These are phyloP conservation scores for Phalacrocorax brasilianus DNA, from an alignment of 2,113 vertebrate genomes.

Conservation along the genomic window DNA sequence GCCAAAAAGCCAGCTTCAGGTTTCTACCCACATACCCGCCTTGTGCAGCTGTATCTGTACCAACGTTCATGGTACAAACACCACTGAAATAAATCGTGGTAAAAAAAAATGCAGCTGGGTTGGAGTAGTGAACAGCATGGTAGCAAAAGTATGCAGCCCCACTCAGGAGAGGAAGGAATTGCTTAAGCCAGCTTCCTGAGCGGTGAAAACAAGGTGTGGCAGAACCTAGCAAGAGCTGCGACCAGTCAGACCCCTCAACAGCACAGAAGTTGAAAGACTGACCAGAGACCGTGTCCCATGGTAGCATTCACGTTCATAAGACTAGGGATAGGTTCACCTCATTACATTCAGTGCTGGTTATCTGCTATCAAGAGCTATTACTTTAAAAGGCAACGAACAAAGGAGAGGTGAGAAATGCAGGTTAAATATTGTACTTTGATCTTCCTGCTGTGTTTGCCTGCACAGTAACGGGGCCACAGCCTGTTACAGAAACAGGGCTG, in stretches of 20 bases:
- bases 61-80: fast-evolving
- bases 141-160: background rate
- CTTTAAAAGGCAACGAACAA: background rate
- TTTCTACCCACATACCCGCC: background rate
- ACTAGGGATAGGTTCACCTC: fast-evolving
- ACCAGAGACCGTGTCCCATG: background rate
- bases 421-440: background rate
- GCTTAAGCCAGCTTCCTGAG: background rate
- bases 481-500: background rate
- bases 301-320: background rate
- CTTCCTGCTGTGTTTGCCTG: background rate
- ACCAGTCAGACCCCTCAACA: background rate
- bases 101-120: background rate
- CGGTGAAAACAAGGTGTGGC: background rate
- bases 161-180: background rate
- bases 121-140: background rate
- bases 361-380: background rate
- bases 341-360: background rate
- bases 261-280: fast-evolving
- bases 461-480: background rate
- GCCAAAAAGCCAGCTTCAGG: background rate
- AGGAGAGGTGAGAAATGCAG: background rate
- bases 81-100: background rate
- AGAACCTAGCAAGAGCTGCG: background rate
- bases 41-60: background rate